Evolutionary conservation across 2,797 vertebrate species (phyloP).

Genomic region (Chromobotia macracanthus): DNA sequence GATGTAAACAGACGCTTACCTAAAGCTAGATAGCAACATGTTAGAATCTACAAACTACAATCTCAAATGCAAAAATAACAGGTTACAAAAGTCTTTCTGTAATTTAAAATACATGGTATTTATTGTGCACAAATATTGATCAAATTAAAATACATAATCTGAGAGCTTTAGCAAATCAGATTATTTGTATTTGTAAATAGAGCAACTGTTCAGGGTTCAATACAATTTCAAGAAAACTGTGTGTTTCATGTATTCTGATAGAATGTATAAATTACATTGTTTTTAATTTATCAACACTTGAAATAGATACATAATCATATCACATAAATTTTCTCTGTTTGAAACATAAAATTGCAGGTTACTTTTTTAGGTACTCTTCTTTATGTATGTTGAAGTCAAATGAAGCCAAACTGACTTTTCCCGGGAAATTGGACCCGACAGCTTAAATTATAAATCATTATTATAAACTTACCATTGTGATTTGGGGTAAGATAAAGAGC

Average conservation of each 20-base stretch:
- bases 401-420: too few relatives aligned
- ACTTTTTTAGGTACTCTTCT: too few relatives aligned
- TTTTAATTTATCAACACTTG: not conserved
- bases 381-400: too few relatives aligned
- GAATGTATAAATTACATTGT: slow-evolving; percentile 9
- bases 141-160: not conserved
- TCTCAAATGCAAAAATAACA: not conserved
- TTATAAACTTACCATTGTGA: too few relatives aligned
- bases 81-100: too few relatives aligned
- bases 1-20: slow-evolving; percentile 63
- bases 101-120: too few relatives aligned
- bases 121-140: not conserved
- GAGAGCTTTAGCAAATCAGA: not conserved
- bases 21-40: slow-evolving; percentile 64
- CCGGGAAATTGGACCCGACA: too few relatives aligned
- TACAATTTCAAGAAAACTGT: not conserved
- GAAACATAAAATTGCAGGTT: too few relatives aligned
- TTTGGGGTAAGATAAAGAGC: too few relatives aligned
- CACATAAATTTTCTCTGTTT: too few relatives aligned
- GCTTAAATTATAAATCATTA: too few relatives aligned
- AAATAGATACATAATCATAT: not conserved
- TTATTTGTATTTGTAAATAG: slow-evolving; percentile 20
- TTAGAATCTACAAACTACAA: not conserved
- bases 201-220: slow-evolving; percentile 2
- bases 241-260: slow-evolving; percentile 1